Conservation (phyloP, 2,888 invertebrate genomes). For the Exocentrus adspersus region DNA sequence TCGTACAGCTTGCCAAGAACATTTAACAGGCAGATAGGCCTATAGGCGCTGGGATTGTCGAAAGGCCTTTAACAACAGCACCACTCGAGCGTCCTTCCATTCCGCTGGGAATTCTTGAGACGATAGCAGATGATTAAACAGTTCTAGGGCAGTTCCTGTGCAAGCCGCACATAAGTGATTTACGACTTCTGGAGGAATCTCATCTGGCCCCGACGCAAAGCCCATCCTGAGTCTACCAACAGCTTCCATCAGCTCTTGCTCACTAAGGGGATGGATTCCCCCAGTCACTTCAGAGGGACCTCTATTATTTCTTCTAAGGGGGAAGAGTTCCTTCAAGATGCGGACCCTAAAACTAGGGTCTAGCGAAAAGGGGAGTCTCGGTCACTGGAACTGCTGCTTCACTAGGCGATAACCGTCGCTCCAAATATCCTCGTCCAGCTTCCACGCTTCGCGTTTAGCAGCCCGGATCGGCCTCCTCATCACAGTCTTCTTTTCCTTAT, state of each 20-base stretch:
- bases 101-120: not conserved
- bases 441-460: not conserved
- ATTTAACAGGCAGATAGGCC: constrained; percentile 36
- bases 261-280: not conserved
- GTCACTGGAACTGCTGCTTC: not conserved
- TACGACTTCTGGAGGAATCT: not conserved
- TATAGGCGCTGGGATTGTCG: not conserved
- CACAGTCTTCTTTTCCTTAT: not conserved
- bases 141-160: not conserved
- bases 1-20: constrained; percentile 27
- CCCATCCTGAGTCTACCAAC: not conserved
- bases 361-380: not conserved
- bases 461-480: not conserved
- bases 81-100: constrained; percentile 2
- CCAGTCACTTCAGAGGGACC: not conserved
- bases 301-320: not conserved
- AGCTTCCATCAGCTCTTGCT: not conserved
- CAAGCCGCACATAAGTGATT: not conserved
- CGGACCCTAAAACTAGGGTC: not conserved
- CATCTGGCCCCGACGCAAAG: not conserved
- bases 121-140: not conserved
- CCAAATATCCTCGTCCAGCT: not conserved
- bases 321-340: not conserved
- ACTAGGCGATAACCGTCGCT: not conserved
- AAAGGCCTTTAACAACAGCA: not conserved